Conservation (phyloP, 2,797 vertebrate species). For the Nannoperca obscura region DNA sequence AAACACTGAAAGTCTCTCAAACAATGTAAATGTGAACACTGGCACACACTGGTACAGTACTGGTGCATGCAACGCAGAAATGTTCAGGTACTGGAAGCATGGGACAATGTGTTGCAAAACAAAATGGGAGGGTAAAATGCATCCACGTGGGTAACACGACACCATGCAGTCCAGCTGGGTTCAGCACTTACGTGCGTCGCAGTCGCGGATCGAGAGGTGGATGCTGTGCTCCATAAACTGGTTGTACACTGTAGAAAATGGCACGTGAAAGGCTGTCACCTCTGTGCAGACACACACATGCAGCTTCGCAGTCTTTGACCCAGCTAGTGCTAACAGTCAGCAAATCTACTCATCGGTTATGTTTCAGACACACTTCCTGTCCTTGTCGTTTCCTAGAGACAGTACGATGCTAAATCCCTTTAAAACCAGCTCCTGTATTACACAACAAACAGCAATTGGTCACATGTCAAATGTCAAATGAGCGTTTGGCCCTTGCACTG, state of each 20-base stretch:
- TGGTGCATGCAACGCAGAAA: constrained; percentile 39
- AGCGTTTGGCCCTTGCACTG: not conserved
- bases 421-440: constrained; percentile 3
- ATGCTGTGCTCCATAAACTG: constrained; percentile 97
- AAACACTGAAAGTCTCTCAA: not conserved
- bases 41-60: constrained; percentile 5
- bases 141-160: not conserved
- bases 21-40: constrained; percentile 6
- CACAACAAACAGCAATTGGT: not conserved
- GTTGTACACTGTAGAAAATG: constrained; percentile 89
- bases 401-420: not conserved
- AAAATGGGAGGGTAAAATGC: constrained; percentile 11
- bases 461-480: too few species aligned
- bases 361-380: not conserved
- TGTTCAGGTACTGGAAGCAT: constrained; percentile 19
- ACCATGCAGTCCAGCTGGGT: constrained; percentile 51
- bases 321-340: not conserved
- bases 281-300: constrained; percentile 30
- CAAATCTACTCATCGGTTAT: not conserved
- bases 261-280: constrained; percentile 57
- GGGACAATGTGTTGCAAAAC: constrained; percentile 14
- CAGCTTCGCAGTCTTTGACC: constrained; percentile 5
- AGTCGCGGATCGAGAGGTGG: constrained; percentile 94
- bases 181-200: constrained; percentile 91
- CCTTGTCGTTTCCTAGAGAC: not conserved